A percentile compares a stretch with the other conserved stretches of the same genome.
These are phyloP conservation scores for Drosophila repleta DNA, from an alignment of 1,140 invertebrate species.

Conservation along the genomic window DNA sequence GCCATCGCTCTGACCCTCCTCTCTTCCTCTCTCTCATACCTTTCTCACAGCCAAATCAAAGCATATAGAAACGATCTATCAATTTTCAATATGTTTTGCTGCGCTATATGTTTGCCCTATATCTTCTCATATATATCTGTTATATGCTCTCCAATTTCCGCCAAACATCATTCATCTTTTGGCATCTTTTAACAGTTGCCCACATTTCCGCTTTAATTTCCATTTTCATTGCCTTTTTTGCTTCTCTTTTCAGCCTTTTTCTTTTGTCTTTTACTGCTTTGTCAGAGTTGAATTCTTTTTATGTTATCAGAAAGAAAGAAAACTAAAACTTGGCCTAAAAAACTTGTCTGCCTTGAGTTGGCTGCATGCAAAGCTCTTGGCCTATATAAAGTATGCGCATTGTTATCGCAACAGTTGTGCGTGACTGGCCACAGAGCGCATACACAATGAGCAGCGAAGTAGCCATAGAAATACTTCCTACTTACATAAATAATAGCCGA, in stretches of 20 bases:
- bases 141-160: neutral
- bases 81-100: slow-evolving; percentile 8
- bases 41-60: neutral
- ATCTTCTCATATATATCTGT: neutral
- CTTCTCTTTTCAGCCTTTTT: neutral
- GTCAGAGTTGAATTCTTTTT: neutral
- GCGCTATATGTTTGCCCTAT: neutral
- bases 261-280: neutral
- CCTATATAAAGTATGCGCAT: slow-evolving; percentile 57
- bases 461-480: neutral
- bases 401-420: slow-evolving; percentile 5
- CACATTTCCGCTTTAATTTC: slow-evolving; percentile 27
- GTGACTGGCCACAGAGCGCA: neutral
- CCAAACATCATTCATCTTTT: slow-evolving; percentile 36
- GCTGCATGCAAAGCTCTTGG: slow-evolving; percentile 64
- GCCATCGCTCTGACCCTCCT: neutral
- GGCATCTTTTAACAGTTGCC: slow-evolving; percentile 22
- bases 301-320: neutral
- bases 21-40: neutral
- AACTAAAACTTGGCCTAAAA: slow-evolving; percentile 47
- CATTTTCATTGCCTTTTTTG: slow-evolving; percentile 20
- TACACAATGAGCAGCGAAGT: neutral
- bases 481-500: neutral
- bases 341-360: slow-evolving; percentile 66
- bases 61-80: slow-evolving; percentile 13